phyloP scores from a whole-genome alignment of 1,140 invertebrate species.

The Leptinotarsa undecemlineata region DNA sequence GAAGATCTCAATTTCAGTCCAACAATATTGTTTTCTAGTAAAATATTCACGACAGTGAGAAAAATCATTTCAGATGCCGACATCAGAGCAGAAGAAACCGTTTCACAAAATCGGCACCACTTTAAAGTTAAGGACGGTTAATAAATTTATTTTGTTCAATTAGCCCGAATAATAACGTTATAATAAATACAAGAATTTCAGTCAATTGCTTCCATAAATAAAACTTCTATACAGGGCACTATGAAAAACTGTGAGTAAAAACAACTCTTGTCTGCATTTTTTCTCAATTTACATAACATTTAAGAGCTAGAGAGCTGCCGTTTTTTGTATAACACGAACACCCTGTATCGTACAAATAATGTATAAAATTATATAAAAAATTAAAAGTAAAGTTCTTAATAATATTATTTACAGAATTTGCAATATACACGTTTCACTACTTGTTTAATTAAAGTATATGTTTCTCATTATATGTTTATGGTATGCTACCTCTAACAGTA shows the following conservation, averaged over 20 bases:
- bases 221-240: slow-evolving; percentile 23
- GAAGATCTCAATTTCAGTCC: too few species aligned
- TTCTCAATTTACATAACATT: slow-evolving; percentile 24
- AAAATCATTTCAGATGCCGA: background rate
- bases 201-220: slow-evolving; percentile 30
- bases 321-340: slow-evolving; percentile 29
- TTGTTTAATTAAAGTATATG: slow-evolving; percentile 17
- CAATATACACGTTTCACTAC: slow-evolving; percentile 31
- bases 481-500: slow-evolving; percentile 28
- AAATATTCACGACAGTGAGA: background rate
- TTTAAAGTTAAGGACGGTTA: slow-evolving; percentile 28
- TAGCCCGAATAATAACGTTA: slow-evolving; percentile 24
- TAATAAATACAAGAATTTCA: slow-evolving; percentile 25
- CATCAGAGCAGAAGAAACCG: background rate
- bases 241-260: slow-evolving; percentile 9
- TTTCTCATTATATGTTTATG: slow-evolving; percentile 26
- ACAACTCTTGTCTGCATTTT: slow-evolving; percentile 4
- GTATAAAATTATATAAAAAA: slow-evolving; percentile 43
- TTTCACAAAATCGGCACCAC: slow-evolving; percentile 1
- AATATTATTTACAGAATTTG: slow-evolving; percentile 33
- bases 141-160: slow-evolving; percentile 28
- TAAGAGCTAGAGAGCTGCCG: slow-evolving; percentile 36
- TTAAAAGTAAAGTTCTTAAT: slow-evolving; percentile 38
- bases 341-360: slow-evolving; percentile 43
- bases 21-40: background rate